Conservation (phyloP, 2,888 invertebrate species). For the Parochlus steinenii region DNA sequence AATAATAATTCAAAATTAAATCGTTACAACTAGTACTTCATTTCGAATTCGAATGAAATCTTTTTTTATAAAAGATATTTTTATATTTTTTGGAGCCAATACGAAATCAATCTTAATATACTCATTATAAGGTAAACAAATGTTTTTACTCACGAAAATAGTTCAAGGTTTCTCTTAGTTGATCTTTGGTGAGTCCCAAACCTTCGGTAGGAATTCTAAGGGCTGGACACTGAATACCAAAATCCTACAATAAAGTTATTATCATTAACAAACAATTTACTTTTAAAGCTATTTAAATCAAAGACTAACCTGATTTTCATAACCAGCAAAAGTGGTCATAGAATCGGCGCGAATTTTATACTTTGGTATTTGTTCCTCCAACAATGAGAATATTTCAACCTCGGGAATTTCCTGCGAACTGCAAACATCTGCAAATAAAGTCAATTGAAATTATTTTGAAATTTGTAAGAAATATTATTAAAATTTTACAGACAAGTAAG, state of each 20-base stretch:
- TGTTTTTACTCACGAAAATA: conserved; percentile 84
- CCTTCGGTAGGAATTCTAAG: conserved; percentile 55
- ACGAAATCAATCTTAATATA: too few species aligned
- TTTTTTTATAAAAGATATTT: too few species aligned
- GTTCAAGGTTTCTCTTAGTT: conserved; percentile 90
- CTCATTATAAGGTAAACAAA: too few species aligned
- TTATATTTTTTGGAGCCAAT: too few species aligned
- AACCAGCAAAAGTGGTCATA: conserved; percentile 80
- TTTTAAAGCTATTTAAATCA: neutral
- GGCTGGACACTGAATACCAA: conserved; percentile 70
- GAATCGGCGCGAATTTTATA: conserved; percentile 89
- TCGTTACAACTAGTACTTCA: too few species aligned
- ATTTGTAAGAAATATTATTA: too few species aligned
- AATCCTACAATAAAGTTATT: conserved; percentile 45
- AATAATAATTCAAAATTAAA: too few species aligned
- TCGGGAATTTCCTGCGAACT: conserved; percentile 84
- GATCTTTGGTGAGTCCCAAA: conserved; percentile 75
- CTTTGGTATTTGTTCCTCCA: conserved; percentile 88
- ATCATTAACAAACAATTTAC: neutral
- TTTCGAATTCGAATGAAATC: too few species aligned
- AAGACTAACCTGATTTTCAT: conserved; percentile 24
- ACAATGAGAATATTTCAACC: conserved; percentile 87
- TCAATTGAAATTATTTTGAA: too few species aligned
- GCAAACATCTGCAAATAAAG: conserved; percentile 92
- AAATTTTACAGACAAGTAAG: too few species aligned